Base-by-base conservation (phyloP, 2,113 vertebrate genomes). In the Heteronetta atricapilla region DNA sequence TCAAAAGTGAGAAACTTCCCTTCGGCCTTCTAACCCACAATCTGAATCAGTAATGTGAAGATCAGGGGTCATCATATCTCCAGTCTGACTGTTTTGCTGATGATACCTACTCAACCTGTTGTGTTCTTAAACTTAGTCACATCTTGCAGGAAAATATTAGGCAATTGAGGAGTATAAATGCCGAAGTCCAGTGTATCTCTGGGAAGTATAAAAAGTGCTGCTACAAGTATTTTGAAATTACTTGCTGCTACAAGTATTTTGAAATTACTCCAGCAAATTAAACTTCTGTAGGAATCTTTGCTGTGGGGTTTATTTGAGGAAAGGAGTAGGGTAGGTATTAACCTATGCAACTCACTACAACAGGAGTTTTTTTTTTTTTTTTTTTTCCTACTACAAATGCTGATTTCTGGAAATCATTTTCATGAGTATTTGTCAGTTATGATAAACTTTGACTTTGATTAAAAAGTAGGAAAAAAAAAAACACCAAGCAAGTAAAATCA, bases 41-140 rank as follows among this genome's bases (percentile, higher is more conserved):
- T 70, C 87, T 86, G 67, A 95, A 96, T 91, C 87, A 91, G 81
- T 96, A 94, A 93, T 40, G 25, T 86, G 50, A 96, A 83, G 53
- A 77, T 53, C 58, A 89, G 74, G 80, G 38, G 12, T 60, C 40
- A 76, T 84, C 46, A 66, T 4, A 50, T 70, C 66, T 82, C 72
- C 5, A 40, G 82, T 73, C 92, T 95, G 58, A 96, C 87, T 91
- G 64, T 52, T 95, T 96, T 93, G n/a, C 50, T 86, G 92, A 88
- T 69, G 62, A 66, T 60, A 94, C 44, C 93, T 94, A 82, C 56
- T 90, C 84, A 93, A 63, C 17, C 13, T 86, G 96, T 96, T 94
- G 88, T 90, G 76, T 89, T 92, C 75, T 93, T 91, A 92, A 94
- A 95, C 86, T 96, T 90, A 87, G 92, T 92, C 77, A 93, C 88